Percentiles rank a stretch among this genome's conserved stretches.
phyloP scores from a whole-genome alignment of 2,888 invertebrate species.

The Colletes collaris region DNA sequence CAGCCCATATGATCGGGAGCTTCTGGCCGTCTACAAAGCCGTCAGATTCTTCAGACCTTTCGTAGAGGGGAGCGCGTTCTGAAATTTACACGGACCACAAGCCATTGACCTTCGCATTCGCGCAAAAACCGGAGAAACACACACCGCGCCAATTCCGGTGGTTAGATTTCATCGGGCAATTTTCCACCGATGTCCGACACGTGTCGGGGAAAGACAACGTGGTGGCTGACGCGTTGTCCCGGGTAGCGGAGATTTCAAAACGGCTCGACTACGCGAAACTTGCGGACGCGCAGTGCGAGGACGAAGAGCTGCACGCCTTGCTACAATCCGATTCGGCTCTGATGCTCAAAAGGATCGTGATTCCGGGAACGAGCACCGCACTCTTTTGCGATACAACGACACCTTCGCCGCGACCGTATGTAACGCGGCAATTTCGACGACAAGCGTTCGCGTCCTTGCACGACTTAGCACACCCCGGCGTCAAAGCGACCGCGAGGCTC shows the following conservation, averaged over 20 bases:
- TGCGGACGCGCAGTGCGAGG: background rate
- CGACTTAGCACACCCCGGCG: background rate
- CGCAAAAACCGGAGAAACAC: background rate
- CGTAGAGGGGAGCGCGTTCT: background rate
- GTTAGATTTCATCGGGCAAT: background rate
- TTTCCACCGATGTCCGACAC: conserved; percentile 2
- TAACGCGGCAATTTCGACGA: background rate
- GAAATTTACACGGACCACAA: conserved; percentile 7
- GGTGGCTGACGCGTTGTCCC: background rate
- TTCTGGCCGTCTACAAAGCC: conserved; percentile 1
- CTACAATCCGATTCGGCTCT: background rate
- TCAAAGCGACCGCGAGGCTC: background rate
- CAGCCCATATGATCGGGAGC: conserved; percentile 8
- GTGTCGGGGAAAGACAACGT: background rate
- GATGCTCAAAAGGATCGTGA: background rate
- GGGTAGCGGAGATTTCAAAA: too few relatives aligned
- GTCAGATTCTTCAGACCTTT: background rate
- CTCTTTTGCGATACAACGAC: background rate
- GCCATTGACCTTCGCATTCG: background rate
- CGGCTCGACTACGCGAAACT: too few relatives aligned
- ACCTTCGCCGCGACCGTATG: background rate
- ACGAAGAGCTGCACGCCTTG: background rate
- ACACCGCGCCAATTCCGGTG: background rate
- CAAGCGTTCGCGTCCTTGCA: background rate
- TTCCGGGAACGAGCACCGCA: background rate